A percentile compares a stretch with the other conserved stretches of the same genome.
Evolutionary conservation across 2,113 vertebrate genomes (phyloP).

Genomic region (Zosterops lateralis): DNA sequence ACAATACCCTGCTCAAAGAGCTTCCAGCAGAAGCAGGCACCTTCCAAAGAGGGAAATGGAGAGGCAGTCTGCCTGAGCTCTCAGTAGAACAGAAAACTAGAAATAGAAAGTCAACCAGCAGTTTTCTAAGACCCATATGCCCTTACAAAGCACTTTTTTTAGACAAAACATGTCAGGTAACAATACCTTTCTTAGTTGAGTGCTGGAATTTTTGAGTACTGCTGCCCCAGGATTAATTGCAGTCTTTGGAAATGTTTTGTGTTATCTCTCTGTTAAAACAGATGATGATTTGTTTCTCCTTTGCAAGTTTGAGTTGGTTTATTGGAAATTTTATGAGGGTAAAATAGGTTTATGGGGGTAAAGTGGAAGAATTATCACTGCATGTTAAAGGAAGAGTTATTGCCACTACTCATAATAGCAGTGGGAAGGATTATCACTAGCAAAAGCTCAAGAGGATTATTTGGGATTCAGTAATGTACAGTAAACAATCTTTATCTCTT

Average conservation of each 20-base stretch:
- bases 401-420: background rate
- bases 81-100: background rate
- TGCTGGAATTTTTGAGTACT: background rate
- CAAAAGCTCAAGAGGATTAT: slow-evolving; percentile 43
- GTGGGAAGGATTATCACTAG: slow-evolving; percentile 21
- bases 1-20: background rate
- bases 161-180: background rate
- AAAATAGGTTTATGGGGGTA: background rate
- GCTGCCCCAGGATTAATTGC: slow-evolving; percentile 13
- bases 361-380: slow-evolving; percentile 28
- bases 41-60: background rate
- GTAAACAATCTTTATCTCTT: slow-evolving; percentile 50
- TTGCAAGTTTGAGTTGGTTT: background rate
- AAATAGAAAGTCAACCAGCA: background rate
- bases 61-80: background rate
- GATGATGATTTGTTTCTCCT: background rate
- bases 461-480: slow-evolving; percentile 20
- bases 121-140: background rate
- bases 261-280: background rate
- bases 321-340: slow-evolving; percentile 4
- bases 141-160: background rate
- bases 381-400: slow-evolving; percentile 25
- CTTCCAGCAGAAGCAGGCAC: background rate
- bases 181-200: background rate
- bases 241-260: background rate